phyloP scores from a whole-genome alignment of 2,888 invertebrate species.

The Tetragnatha montana region DNA sequence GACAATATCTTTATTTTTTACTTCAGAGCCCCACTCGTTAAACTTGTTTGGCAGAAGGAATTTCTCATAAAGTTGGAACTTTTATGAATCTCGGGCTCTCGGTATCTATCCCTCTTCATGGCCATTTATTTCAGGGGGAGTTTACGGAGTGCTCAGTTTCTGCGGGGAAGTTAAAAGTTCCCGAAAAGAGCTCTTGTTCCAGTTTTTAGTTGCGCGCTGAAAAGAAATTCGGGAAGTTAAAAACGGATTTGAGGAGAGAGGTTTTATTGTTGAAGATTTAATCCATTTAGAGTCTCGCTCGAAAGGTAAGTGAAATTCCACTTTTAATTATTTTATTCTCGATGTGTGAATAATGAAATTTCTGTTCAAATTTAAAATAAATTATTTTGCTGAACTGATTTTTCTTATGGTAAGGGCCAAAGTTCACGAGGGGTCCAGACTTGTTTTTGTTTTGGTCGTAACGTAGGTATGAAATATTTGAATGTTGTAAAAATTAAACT shows the following conservation, averaged over 20 bases:
- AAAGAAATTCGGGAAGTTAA: background rate
- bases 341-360: too few species aligned
- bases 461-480: too few species aligned
- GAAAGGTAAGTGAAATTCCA: background rate
- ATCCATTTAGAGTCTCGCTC: background rate
- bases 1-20: conserved; percentile 26
- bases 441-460: too few species aligned
- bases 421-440: too few species aligned
- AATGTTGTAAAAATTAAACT: too few species aligned
- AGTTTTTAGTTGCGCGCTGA: background rate
- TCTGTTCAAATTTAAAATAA: too few species aligned
- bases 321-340: background rate
- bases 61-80: conserved; percentile 26
- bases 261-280: background rate
- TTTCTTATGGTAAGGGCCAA: too few species aligned
- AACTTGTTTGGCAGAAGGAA: conserved; percentile 41
- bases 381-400: too few species aligned
- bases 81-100: conserved; percentile 19
- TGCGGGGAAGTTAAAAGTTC: conserved; percentile 1
- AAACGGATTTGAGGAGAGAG: background rate
- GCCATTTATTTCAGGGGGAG: conserved; percentile 13
- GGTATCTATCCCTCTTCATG: conserved; percentile 11
- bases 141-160: background rate
- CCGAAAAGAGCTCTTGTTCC: background rate
- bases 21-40: conserved; percentile 24